These are phyloP conservation scores for Tyrophagus putrescentiae DNA, from an alignment of 1,140 invertebrate genomes.

Conservation along the genomic window DNA sequence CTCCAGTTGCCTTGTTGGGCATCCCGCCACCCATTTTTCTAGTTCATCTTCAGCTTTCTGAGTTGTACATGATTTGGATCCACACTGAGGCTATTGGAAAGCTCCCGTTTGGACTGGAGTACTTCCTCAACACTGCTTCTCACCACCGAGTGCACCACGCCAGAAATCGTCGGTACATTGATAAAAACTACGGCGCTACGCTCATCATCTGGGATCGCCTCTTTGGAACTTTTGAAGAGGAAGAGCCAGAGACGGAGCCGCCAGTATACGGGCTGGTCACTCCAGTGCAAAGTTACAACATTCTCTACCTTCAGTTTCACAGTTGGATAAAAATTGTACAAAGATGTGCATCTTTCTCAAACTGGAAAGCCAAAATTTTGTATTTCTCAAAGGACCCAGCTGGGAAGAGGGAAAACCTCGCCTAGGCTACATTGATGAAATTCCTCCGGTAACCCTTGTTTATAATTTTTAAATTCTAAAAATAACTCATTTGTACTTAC, in stretches of 20 bases:
- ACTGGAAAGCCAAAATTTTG: conserved; percentile 14
- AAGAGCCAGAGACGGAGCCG: conserved; percentile 37
- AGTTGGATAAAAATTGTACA: conserved; percentile 18
- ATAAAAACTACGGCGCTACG: conserved; percentile 47
- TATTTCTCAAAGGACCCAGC: conserved; percentile 25
- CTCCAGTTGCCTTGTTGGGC: conserved; percentile 59
- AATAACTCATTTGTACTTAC: no score
- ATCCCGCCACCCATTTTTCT: conserved; percentile 66
- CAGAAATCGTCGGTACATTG: conserved; percentile 48
- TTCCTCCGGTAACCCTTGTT: neutral
- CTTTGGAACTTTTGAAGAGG: conserved; percentile 40
- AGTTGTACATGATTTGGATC: conserved; percentile 81
- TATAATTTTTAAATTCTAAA: no score
- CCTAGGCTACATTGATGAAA: conserved; percentile 21
- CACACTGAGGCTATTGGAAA: conserved; percentile 63
- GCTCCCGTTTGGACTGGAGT: conserved; percentile 65
- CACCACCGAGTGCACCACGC: conserved; percentile 81
- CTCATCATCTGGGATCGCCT: conserved; percentile 46
- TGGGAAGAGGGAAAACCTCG: conserved; percentile 23
- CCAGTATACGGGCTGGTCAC: conserved; percentile 69
- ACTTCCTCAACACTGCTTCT: conserved; percentile 67
- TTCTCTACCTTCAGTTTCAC: conserved; percentile 39
- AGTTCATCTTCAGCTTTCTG: conserved; percentile 66
- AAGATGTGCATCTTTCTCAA: conserved; percentile 17
- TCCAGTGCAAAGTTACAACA: conserved; percentile 61